Evolutionary conservation across 2,797 vertebrate genomes (phyloP), one percentile per base, ranked within the genome.

Genomic region (Typhlichthys subterraneus): DNA sequence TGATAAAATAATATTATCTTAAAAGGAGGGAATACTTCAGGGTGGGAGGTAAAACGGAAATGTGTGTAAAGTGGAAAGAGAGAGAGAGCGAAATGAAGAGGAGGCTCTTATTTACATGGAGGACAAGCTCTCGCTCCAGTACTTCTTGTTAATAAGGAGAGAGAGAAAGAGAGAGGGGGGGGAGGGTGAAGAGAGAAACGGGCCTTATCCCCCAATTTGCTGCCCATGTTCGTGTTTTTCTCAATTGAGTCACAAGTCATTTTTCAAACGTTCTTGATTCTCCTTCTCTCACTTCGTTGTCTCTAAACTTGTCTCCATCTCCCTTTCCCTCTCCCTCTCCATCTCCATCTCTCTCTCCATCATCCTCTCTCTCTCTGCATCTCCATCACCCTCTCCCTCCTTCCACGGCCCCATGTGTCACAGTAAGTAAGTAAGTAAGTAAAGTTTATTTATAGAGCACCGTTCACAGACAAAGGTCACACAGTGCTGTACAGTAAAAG

Each of bases 191-290:
- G 76, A 67, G 11, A 67, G 68, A 17, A 17, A 29, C 11, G 8
- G 82, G 77, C 72, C 85, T 88, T 83, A 82, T 92, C 87, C 78
- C 77, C 89, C 87, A 91, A 91, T 93, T 92, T 91, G 84, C 83
- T 61, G 73, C 69, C 76, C 66, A 66, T 85, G 84, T 90, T 82
- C 72, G 69, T 81, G 77, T 59, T 80, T 76, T 73, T 87, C 82
- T 84, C 85, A 83, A 91, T 90, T 87, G 90, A 89, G 85, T 90
- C 84, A 65, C 58, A 87, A 88, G 84, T 88, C 78, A 88, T 90
- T 89, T 85, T 82, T 86, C 78, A 87, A 69, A 77, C 74, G 84
- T 71, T 78, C 83, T 85, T 81, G 80, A 84, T 81, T 65, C 57
- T 56, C 61, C 69, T 57, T 67, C 50, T 47, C 15, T 59, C 10